A percentile compares a stretch with the other conserved stretches of the same genome.
These are phyloP conservation scores for Bombus superbus DNA, from an alignment of 1,140 invertebrate species.

Conservation along the genomic window DNA sequence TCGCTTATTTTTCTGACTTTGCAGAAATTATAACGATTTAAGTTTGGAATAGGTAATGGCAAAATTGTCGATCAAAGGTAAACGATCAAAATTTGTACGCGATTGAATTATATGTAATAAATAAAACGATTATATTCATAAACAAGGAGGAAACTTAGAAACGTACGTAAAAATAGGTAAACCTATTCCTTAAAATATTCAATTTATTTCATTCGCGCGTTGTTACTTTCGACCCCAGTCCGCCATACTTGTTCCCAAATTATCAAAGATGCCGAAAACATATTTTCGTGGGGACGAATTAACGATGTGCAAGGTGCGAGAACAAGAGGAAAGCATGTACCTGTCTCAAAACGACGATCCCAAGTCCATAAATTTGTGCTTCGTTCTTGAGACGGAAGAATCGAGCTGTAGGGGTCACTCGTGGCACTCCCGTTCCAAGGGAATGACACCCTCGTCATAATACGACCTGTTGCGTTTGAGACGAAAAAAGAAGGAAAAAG, in stretches of 20 bases:
- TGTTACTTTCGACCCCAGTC: not conserved
- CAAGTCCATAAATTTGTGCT: slow-evolving; percentile 72
- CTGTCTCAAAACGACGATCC: slow-evolving; percentile 48
- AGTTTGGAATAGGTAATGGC: too few species aligned
- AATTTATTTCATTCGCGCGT: too few species aligned
- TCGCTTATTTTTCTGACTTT: not conserved
- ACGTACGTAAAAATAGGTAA: too few species aligned
- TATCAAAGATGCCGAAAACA: slow-evolving; percentile 2
- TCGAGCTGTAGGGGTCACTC: slow-evolving; percentile 53
- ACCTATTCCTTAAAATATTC: too few species aligned
- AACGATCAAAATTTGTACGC: too few species aligned
- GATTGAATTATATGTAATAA: too few species aligned
- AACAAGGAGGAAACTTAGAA: too few species aligned
- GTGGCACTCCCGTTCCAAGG: slow-evolving; percentile 39
- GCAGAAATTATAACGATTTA: too few species aligned
- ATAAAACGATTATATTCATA: not conserved
- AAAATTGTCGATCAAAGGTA: too few species aligned
- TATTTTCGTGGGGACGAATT: not conserved
- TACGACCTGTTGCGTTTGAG: slow-evolving; percentile 74
- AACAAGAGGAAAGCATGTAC: slow-evolving; percentile 32
- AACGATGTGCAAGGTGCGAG: slow-evolving; percentile 25
- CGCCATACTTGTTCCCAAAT: not conserved
- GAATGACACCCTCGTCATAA: slow-evolving; percentile 69
- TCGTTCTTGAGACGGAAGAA: slow-evolving; percentile 53
- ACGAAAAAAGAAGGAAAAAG: slow-evolving; percentile 31